These are phyloP conservation scores for Plagodis dolabraria DNA, from an alignment of 2,888 invertebrate species.

Conservation along the genomic window DNA sequence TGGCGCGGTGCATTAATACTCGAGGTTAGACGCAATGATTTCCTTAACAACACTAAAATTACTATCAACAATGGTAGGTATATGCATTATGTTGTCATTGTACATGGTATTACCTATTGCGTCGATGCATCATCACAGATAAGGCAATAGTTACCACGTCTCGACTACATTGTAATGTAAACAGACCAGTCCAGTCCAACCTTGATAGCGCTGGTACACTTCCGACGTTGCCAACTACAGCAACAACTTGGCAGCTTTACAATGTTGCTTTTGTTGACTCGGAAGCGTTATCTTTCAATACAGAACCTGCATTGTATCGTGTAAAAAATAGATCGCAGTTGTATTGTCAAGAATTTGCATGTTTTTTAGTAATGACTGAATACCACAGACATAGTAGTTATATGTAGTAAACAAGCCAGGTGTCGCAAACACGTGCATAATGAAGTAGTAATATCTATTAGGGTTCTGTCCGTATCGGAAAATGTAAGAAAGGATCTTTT, in stretches of 20 bases:
- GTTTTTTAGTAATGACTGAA: not conserved
- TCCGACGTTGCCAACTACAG: slow-evolving; percentile 17
- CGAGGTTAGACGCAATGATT: no score
- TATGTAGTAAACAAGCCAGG: not conserved
- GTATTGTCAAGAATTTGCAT: not conserved
- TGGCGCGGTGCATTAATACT: no score
- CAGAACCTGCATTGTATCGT: slow-evolving; percentile 31
- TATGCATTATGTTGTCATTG: no score
- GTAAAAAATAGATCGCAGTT: slow-evolving; percentile 12
- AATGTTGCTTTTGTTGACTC: slow-evolving; percentile 44
- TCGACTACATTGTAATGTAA: slow-evolving; percentile 4
- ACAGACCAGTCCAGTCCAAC: slow-evolving; percentile 6
- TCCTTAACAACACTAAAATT: no score
- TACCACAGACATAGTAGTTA: no score
- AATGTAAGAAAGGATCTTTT: no score
- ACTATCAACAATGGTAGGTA: no score
- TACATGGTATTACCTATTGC: no score
- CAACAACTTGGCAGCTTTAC: slow-evolving; percentile 44
- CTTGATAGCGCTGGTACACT: slow-evolving; percentile 6
- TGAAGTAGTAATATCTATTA: no score
- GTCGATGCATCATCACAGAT: no score
- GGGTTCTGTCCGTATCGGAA: no score
- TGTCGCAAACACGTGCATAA: not conserved
- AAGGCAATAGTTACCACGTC: no score
- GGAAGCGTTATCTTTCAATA: slow-evolving; percentile 23